phyloP scores from a whole-genome alignment of 2,797 vertebrate species.

The Micrastur ruficollis region DNA sequence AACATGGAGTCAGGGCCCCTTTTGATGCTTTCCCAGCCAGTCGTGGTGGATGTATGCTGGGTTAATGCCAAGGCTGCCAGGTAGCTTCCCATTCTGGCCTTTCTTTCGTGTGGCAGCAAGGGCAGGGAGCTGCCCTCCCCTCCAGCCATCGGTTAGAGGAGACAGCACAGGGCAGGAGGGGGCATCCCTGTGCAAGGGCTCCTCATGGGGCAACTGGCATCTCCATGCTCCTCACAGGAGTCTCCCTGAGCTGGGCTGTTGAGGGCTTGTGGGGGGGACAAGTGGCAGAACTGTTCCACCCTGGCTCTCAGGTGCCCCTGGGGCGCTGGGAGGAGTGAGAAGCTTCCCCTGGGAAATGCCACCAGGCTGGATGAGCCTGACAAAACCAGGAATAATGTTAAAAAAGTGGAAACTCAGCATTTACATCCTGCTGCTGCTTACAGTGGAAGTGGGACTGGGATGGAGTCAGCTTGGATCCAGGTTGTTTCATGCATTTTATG shows the following conservation, averaged over 20 bases:
- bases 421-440: neutral
- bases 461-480: neutral
- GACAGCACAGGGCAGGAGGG: neutral
- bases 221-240: neutral
- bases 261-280: neutral
- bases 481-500: neutral
- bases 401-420: neutral
- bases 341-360: neutral
- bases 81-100: neutral
- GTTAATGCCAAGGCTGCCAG: neutral
- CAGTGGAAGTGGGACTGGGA: neutral
- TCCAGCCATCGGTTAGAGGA: neutral
- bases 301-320: neutral
- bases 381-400: neutral
- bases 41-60: rapidly evolving
- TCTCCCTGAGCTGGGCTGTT: neutral
- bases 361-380: neutral
- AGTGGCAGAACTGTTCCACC: neutral
- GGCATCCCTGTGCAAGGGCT: neutral
- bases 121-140: neutral
- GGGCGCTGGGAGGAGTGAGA: neutral
- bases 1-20: neutral
- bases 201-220: neutral
- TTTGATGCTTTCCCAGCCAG: neutral
- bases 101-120: neutral